Conservation (phyloP, 2,113 vertebrate genomes). For the Azemiops feae region DNA sequence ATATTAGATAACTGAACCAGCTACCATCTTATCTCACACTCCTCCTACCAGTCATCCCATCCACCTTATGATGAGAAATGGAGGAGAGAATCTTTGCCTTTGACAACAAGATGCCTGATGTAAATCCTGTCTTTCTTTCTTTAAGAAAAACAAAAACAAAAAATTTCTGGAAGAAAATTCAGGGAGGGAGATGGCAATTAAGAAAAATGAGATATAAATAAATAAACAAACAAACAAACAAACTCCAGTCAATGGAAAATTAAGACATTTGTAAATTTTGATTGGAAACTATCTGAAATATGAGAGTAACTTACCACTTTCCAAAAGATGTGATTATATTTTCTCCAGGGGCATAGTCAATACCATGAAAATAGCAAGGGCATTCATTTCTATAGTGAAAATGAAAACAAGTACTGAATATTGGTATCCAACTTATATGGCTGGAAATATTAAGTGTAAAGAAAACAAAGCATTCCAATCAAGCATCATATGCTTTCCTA, state of each 20-base stretch:
- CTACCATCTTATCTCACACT: not conserved
- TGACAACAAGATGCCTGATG: not conserved
- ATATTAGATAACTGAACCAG: not conserved
- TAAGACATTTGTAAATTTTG: not conserved
- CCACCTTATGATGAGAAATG: not conserved
- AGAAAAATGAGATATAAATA: not conserved
- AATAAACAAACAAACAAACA: not conserved
- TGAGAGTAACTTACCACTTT: conserved; percentile 81
- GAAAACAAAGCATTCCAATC: not conserved
- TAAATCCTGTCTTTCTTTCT: not conserved
- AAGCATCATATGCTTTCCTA: not conserved
- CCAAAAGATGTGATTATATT: conserved; percentile 87
- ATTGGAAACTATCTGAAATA: not conserved
- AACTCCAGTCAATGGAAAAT: not conserved
- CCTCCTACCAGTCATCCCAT: not conserved
- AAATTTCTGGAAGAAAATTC: not conserved
- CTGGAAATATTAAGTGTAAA: not conserved
- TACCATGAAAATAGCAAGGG: conserved; percentile 88
- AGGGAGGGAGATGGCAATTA: not conserved
- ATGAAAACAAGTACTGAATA: not conserved
- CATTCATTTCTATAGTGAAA: conserved; percentile 80
- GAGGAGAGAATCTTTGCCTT: not conserved
- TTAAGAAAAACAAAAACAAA: not conserved
- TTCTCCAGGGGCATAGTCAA: conserved; percentile 87
- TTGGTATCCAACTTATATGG: not conserved